phyloP scores from a whole-genome alignment of 1,140 invertebrate genomes.

The Drosophila ohnishii region DNA sequence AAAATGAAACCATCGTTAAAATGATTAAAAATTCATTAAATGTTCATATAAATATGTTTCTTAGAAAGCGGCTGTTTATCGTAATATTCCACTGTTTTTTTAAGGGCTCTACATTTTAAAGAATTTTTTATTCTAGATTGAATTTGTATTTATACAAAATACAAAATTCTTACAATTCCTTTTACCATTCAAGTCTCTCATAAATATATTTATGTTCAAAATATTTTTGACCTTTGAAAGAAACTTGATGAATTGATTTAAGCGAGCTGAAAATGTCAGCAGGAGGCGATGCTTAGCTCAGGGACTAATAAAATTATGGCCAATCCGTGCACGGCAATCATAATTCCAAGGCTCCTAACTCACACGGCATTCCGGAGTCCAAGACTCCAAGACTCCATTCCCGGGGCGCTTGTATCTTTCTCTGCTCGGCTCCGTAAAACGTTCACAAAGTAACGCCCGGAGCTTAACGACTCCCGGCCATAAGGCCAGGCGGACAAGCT shows the following conservation, averaged over 20 bases:
- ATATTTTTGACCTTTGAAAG: slow-evolving; percentile 9
- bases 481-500: slow-evolving; percentile 23
- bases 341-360: slow-evolving; percentile 18
- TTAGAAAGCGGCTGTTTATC: no score
- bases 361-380: slow-evolving; percentile 1
- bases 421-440: slow-evolving; percentile 14
- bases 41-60: no score
- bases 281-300: neutral
- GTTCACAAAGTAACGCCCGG: slow-evolving; percentile 39
- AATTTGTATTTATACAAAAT: no score
- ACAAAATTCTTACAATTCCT: no score
- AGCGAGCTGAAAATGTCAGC: slow-evolving; percentile 1
- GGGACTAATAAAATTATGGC: slow-evolving; percentile 28
- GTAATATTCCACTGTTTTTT: no score
- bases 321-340: slow-evolving; percentile 21
- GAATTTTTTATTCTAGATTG: no score
- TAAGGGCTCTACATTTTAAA: no score
- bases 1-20: no score
- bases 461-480: slow-evolving; percentile 38
- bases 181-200: no score
- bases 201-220: neutral
- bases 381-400: neutral
- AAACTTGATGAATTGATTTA: slow-evolving; percentile 7
- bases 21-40: no score
- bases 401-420: neutral